Conservation (phyloP, 1,140 invertebrate species). For the Caenorhabditis remanei region DNA sequence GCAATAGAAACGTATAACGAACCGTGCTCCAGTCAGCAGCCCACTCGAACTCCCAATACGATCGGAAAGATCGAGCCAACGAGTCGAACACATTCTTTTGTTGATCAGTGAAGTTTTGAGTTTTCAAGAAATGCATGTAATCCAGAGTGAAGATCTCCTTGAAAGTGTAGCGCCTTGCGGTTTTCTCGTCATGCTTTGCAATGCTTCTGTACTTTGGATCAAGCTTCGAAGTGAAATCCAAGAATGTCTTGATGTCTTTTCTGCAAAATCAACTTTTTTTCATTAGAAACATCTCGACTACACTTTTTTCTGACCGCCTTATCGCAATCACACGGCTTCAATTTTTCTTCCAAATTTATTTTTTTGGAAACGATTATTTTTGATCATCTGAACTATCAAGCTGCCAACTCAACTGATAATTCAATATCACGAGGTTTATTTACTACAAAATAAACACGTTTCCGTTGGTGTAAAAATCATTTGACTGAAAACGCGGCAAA, state of each 20-base stretch:
- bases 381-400: constrained; percentile 37
- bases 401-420: constrained; percentile 1
- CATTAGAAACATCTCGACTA: not conserved
- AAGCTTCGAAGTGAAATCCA: constrained; percentile 55
- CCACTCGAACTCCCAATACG: constrained; percentile 66
- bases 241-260: constrained; percentile 56
- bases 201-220: constrained; percentile 57
- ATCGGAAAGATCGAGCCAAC: constrained; percentile 53
- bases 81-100: constrained; percentile 56
- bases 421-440: not conserved
- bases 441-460: constrained; percentile 30
- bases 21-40: constrained; percentile 63
- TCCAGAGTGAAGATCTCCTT: constrained; percentile 53
- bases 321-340: not conserved
- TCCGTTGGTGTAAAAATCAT: not conserved
- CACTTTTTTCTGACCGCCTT: not conserved
- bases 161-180: constrained; percentile 51
- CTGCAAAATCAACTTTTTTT: constrained; percentile 23
- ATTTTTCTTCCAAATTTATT: not conserved
- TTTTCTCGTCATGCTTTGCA: constrained; percentile 51
- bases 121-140: constrained; percentile 58
- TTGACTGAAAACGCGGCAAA: not conserved
- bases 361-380: not conserved
- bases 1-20: not conserved
- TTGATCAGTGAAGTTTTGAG: constrained; percentile 51